Conservation (phyloP, 2,888 invertebrate species). For the Ectemnius cavifrons region DNA sequence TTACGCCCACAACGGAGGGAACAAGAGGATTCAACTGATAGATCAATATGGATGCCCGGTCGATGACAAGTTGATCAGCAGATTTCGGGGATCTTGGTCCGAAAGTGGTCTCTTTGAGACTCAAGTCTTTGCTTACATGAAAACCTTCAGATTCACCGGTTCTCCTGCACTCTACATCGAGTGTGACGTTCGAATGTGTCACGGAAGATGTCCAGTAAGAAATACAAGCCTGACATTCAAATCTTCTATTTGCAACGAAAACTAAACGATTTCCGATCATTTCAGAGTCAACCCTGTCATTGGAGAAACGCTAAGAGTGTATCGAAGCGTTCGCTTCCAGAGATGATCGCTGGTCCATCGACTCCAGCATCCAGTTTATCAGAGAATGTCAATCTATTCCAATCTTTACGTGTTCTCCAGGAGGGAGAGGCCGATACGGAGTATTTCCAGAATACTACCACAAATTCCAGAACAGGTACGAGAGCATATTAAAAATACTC, state of each 20-base stretch:
- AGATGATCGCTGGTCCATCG: constrained; percentile 76
- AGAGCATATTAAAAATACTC: background rate
- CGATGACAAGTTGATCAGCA: constrained; percentile 94
- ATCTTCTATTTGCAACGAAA: too few relatives aligned
- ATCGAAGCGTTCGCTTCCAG: constrained; percentile 84
- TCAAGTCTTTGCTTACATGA: constrained; percentile 96
- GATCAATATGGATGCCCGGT: constrained; percentile 96
- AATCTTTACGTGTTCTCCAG: constrained; percentile 91
- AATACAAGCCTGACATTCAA: background rate
- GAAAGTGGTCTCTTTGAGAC: constrained; percentile 94
- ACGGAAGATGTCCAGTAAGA: constrained; percentile 94
- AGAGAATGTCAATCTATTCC: constrained; percentile 94
- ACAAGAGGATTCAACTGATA: constrained; percentile 93
- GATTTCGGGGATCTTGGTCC: constrained; percentile 96
- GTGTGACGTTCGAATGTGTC: constrained; percentile 97
- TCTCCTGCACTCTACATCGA: constrained; percentile 96
- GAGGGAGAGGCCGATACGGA: constrained; percentile 89
- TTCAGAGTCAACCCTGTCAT: constrained; percentile 93
- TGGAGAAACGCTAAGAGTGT: constrained; percentile 94
- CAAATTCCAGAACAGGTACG: constrained; percentile 69
- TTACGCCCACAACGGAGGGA: constrained; percentile 95
- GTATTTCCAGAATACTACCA: constrained; percentile 74
- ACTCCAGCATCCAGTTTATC: constrained; percentile 81
- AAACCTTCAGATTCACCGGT: constrained; percentile 95
- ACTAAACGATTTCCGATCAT: too few relatives aligned